These are phyloP conservation scores for Aptenodytes forsteri DNA, from an alignment of 2,113 vertebrate species.

Conservation along the genomic window DNA sequence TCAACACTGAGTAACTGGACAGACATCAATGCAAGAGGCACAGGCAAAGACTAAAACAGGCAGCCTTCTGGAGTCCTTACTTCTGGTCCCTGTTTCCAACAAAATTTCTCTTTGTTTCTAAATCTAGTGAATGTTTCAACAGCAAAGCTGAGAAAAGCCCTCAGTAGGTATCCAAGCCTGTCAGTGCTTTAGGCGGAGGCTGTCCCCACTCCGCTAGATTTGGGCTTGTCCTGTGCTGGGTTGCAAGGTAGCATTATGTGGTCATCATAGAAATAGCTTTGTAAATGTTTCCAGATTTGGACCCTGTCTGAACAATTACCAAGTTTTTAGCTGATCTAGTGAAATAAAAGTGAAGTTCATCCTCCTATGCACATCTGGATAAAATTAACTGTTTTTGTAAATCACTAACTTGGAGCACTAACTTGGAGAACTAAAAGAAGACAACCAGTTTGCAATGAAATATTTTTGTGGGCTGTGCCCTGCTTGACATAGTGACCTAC, in stretches of 20 bases:
- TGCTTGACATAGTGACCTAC: background rate
- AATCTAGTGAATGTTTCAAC: background rate
- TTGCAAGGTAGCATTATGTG: background rate
- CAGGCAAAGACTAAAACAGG: background rate
- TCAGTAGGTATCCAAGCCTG: background rate
- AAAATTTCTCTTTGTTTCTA: background rate
- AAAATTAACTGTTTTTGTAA: background rate
- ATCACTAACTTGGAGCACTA: background rate
- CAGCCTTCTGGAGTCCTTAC: background rate
- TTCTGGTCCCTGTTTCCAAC: background rate
- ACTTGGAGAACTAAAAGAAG: background rate
- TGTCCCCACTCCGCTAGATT: accelerated
- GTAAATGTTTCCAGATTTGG: background rate
- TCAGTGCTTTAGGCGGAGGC: background rate
- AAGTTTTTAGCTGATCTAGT: background rate
- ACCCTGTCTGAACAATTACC: background rate
- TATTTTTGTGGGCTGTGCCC: background rate
- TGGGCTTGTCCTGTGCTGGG: background rate
- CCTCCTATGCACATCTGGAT: background rate
- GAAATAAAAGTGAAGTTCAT: background rate
- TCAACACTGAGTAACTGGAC: background rate
- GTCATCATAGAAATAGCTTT: background rate
- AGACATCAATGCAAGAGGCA: background rate
- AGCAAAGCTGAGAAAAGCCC: background rate
- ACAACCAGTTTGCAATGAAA: background rate